phyloP scores from a whole-genome alignment of 2,888 invertebrate genomes.

The Aporophyla nigra region DNA sequence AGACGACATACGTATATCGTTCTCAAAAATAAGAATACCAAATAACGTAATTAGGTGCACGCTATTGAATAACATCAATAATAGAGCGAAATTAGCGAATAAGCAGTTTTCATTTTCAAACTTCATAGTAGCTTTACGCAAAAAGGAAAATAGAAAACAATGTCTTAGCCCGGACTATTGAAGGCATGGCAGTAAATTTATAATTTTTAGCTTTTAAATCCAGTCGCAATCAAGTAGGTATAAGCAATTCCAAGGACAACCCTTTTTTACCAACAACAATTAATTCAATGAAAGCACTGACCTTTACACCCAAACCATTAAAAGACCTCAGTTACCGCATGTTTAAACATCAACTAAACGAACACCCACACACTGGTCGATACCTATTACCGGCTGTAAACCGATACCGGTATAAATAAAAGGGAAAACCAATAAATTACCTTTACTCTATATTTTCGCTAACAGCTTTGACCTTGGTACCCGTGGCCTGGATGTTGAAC shows the following conservation, averaged over 20 bases:
- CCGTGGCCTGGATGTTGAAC: slow-evolving; percentile 9
- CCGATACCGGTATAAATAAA: slow-evolving; percentile 40
- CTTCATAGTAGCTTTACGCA: too few relatives aligned
- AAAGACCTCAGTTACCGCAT: neutral
- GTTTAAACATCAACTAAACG: slow-evolving; percentile 11
- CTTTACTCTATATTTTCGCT: slow-evolving; percentile 34
- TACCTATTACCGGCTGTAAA: slow-evolving; percentile 26
- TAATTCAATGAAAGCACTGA: slow-evolving; percentile 6
- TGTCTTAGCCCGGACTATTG: neutral
- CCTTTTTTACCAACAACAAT: slow-evolving; percentile 1
- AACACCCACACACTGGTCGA: slow-evolving; percentile 22
- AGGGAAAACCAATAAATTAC: slow-evolving; percentile 36
- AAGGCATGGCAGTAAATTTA: neutral
- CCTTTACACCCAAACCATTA: slow-evolving; percentile 19
- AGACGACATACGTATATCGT: too few relatives aligned
- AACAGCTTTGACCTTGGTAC: slow-evolving; percentile 45
- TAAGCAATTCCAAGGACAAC: slow-evolving; percentile 8
- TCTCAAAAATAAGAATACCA: too few relatives aligned
- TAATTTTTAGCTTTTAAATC: neutral
- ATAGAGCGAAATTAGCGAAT: too few relatives aligned
- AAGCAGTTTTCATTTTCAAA: too few relatives aligned
- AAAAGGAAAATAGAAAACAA: neutral
- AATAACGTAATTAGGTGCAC: too few relatives aligned
- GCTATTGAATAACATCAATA: too few relatives aligned
- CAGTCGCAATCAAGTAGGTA: neutral